These are phyloP conservation scores for Micromesistius poutassou DNA, from an alignment of 2,797 vertebrate species.

Conservation along the genomic window DNA sequence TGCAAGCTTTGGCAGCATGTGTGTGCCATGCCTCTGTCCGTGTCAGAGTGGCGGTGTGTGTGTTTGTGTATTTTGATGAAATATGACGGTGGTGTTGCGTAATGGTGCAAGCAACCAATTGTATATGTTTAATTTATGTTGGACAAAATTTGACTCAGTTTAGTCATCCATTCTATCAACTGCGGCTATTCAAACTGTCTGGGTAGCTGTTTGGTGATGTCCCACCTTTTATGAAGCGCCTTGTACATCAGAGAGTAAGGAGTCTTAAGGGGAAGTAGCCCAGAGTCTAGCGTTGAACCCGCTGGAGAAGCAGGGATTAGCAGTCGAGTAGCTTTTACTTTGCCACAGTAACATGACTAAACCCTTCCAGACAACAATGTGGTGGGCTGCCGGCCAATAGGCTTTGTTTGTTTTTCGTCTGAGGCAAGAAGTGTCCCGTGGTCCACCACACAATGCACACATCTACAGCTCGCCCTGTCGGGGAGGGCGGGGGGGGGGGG, in stretches of 20 bases:
- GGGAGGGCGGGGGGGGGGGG: background rate
- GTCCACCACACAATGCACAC: background rate
- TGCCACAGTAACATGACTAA: background rate
- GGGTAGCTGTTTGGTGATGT: background rate
- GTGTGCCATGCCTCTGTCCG: background rate
- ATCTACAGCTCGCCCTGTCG: background rate
- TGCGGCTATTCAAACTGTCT: background rate
- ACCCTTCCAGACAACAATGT: background rate
- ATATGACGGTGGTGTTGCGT: background rate
- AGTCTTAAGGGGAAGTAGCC: background rate
- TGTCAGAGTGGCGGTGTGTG: background rate
- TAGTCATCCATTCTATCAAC: background rate
- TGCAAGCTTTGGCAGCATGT: background rate
- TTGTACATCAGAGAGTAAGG: background rate
- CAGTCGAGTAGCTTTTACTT: background rate
- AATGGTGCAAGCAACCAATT: too few species aligned
- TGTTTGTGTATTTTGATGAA: background rate
- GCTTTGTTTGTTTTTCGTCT: conserved; percentile 5
- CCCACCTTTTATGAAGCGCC: background rate
- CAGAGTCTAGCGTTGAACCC: background rate
- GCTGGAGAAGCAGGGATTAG: background rate
- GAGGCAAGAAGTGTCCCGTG: background rate
- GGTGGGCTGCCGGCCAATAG: background rate
- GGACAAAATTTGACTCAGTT: background rate
- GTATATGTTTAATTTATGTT: too few species aligned